Evolutionary conservation across 2,113 vertebrate species (phyloP), one percentile per base, ranked within the genome.

Genomic region (Martes martes): DNA sequence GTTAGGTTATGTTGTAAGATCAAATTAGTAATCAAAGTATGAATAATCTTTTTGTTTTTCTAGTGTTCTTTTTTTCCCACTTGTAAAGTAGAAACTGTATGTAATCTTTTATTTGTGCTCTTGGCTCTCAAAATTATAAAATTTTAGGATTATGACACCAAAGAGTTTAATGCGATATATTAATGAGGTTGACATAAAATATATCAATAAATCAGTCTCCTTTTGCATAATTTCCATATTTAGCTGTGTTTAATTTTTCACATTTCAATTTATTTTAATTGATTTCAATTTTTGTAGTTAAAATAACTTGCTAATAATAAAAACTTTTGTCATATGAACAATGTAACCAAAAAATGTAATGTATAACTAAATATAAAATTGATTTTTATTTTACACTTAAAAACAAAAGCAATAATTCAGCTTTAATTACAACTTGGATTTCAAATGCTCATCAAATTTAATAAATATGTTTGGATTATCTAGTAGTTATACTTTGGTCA

Each of bases 401-500:
- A 59, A 76, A 4, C 26, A 19, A 97, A 97, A 82, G 36, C 71
- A 85, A 6, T 96, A 73, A 36, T 95, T 95, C n/a, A 95, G 47
- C 36, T 74, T 26, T 50, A 93, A 96, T 93, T 67, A 28, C n/a
- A 82, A 83, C 63, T 91, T 88, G 42, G 86, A 86, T 39, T 26
- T 97, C 83, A 95, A 76, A 92, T 95, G 61, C n/a, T 95, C 80
- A 89, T 94, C 87, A 96, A 96, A 89, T 97, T 33, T 91, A 97
- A 97, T 97, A 97, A 97, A 93, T 92, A 74, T 65, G 84, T 94
- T 96, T 97, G 67, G 71, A 95, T 95, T 97, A 86, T 92, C 52
- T 89, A 78, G 61, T n/a, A 67, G 74, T 93, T 88, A 95, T 91
- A 85, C 15, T 80, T 94, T 92, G 42, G 57, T 88, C 67, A 93